Evolutionary conservation across 2,888 invertebrate genomes (phyloP), one percentile per base, ranked within the genome.

Genomic region (Agrochola lychnidis): DNA sequence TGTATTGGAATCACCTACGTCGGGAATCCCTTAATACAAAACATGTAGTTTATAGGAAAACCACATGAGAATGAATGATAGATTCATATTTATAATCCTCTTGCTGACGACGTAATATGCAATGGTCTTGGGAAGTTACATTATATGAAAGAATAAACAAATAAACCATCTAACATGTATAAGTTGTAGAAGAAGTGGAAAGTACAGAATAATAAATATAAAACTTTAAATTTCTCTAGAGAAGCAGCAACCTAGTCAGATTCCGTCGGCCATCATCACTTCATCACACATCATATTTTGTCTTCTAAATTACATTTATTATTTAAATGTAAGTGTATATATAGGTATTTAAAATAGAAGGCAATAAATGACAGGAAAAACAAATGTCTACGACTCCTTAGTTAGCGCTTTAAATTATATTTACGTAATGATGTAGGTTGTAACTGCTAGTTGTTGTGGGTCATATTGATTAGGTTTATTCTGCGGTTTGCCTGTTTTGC

Each of bases 401-500:
- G 84, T 74, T 77, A 68, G 69, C 42, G 51, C 9, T 72, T 69
- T 36, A 56, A 73, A 76, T 73, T 64, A 82, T 73, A 78, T 79
- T 81, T 79, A 82, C 77, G 71, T 85, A 83, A 88, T 83, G 78
- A 85, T 75, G 80, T 88, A 79, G 73, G 72, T 67, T 68, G 51
- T 19, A 74, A 76, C 73, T 66, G 22, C 70, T 59, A 59, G 77
- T 72, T 70, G 61, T 68, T 82, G 71, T 76, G 73, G 86, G 79
- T 84, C 89, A 78, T 73, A 78, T 64, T 78, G 82, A 82, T 88
- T 83, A 83, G 78, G 68, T 81, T 79, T 71, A 74, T 66, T 69
- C 71, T 94, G 94, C 90, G 94, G 94, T 95, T 95, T 94, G 93
- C 94, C 94, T 95, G 94, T 94, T 94, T 93, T 92, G 92, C 79